Conservation (phyloP, 64 coral and sea anemone species). For the Astreopora myriophthalma region DNA sequence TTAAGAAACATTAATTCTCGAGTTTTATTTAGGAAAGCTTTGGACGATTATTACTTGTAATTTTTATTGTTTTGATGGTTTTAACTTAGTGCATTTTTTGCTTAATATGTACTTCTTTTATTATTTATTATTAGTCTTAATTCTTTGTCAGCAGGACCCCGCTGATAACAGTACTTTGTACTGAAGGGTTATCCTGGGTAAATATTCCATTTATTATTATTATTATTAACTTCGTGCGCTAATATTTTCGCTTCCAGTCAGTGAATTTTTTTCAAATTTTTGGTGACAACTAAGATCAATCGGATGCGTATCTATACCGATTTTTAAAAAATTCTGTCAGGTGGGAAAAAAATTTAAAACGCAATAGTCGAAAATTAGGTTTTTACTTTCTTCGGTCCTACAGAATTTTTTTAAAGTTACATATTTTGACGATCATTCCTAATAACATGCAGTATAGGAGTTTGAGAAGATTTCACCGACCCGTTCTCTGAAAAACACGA, state of each 20-base stretch:
- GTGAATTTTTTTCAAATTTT: background rate
- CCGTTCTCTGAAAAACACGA: background rate
- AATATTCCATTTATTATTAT: no score
- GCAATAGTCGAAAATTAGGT: background rate
- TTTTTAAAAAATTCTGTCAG: background rate
- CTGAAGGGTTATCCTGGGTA: no score
- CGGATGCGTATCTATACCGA: background rate
- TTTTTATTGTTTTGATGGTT: constrained; percentile 11
- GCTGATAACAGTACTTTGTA: background rate
- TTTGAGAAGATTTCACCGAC: background rate
- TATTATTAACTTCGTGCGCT: no score
- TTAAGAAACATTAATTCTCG: constrained; percentile 45
- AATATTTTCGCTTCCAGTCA: no score
- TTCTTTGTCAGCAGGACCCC: background rate
- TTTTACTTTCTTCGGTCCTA: background rate
- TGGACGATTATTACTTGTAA: constrained; percentile 49
- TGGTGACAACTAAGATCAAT: background rate
- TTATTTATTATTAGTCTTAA: no score
- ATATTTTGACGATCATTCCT: background rate
- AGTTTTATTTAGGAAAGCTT: constrained; percentile 52
- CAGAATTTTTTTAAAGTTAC: background rate
- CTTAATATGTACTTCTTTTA: background rate
- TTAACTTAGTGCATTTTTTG: background rate
- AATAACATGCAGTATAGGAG: background rate
- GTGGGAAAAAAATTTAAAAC: background rate